Base-by-base conservation (phyloP, 2,888 invertebrate species). In the Diabrotica balteata region DNA sequence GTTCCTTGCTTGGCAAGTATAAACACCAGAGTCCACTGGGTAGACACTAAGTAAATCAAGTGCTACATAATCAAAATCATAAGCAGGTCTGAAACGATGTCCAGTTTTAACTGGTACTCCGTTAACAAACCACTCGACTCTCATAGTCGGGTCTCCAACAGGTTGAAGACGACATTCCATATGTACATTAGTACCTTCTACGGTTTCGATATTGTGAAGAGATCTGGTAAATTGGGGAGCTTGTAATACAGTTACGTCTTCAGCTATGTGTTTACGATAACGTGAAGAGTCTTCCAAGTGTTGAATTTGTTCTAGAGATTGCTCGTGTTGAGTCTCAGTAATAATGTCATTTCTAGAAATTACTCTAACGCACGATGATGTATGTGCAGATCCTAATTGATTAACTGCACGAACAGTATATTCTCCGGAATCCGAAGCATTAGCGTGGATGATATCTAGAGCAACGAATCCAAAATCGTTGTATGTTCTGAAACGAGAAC, bases 401-500 rank as follows among this genome's bases (percentile, higher is more conserved):
- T 98, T 98, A 0, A 94, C 93, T 44, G 98, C 98, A 71, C 95
- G 88, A 53, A 93, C 95, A 0, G 96, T 98, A 80, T 98, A 99
- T 86, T 96, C 96, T 61, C 97, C 97, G 49, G 95, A 93, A 85
- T 99, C 99, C 68, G 93, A 88, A n/a, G 95, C 92, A 64, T 94
- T 96, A 22, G 95, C 93, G 81, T 97, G 95, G 71, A 97, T 90
- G 69, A 99, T 96, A 80, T 98, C 98, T 75, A 99, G 86, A 49
- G 98, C 96, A 63, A 98, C 96, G 82, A 95, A 97, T 17, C 98
- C 98, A 83, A 98, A 98, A 82, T 99, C 98, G 80, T 96, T 94
- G 82, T 96, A 95, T 42, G 97, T 96, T 81, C 92, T 91, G 87
- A 97, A 98, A 80, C 98, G 90, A 55, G 95, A 95, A 53, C 95